Base-by-base conservation (phyloP, 2,797 vertebrate species). In the Otolemur crassicaudatus region DNA sequence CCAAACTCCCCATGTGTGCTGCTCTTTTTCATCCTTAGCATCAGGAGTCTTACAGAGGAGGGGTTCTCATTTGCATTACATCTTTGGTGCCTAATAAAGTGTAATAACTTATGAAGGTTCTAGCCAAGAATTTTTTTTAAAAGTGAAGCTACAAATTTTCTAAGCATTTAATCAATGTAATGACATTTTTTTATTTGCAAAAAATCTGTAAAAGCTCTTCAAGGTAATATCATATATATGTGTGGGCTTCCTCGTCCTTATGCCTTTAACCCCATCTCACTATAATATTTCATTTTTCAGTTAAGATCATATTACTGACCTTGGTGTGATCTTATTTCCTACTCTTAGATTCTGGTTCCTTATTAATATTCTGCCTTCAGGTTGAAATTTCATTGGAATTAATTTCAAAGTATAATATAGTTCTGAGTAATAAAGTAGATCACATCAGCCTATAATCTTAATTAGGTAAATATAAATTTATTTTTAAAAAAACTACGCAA, bases 401-500 rank as follows among this genome's bases (percentile, higher is more conserved):
- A 90, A 88, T 87, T 95, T 94, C 56, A 37, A 87, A 81, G 37
- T 49, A 40, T n/a, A 80, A 83, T 69, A 61, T 1, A 83, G 14
- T 37, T 34, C 22, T 37, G 20, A 92, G 27, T 58, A 81, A 5
- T 77, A 14, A 94, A 72, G 17, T 17, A 73, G 43, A 92, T 43
- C 7, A 89, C 75, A 82, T 81, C 34, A 40, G 16, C 3, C 14
- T 58, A 0, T 58, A 60, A 46, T 86, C 11, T 80, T 93, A 94
- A 89, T 67, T 70, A 81, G 3, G 49, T 16, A 63, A 88, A 37
- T 81, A 49, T 22, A 40, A 69, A 17, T 70, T 23, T 31, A 93
- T 92, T 79, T 70, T 70, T 23, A 3, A n/a, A 88, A 88, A 95
- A 96, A 92, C 82, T 96, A 97, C 86, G 97, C 83, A 97, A 97